phyloP scores from a whole-genome alignment of 2,113 vertebrate species.

The Ciconia stormi region DNA sequence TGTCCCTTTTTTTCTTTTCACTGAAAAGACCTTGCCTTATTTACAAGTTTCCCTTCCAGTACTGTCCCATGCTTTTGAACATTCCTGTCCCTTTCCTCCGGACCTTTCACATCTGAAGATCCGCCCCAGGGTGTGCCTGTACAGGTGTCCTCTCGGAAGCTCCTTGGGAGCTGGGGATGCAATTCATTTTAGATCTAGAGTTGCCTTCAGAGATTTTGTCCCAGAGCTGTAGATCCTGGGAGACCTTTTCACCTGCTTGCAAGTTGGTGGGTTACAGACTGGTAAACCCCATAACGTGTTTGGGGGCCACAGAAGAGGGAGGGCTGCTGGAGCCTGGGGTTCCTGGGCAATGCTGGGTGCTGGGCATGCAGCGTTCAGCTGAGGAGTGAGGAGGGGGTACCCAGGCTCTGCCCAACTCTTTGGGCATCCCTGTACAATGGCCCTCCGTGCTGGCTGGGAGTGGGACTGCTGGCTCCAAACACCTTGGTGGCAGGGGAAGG shows the following conservation, averaged over 20 bases:
- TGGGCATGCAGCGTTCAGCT: not conserved
- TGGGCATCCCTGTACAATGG: rapidly evolving
- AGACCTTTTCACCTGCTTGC: not conserved
- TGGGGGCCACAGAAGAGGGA: not conserved
- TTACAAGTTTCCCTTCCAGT: not conserved
- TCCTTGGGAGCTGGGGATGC: not conserved
- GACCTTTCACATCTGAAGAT: not conserved
- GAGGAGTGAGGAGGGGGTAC: not conserved
- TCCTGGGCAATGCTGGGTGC: not conserved
- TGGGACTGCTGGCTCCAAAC: not conserved
- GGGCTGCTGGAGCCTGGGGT: not conserved
- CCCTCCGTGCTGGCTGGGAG: not conserved
- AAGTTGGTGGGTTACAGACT: not conserved
- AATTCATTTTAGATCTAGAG: not conserved
- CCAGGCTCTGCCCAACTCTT: not conserved
- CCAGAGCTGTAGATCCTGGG: not conserved
- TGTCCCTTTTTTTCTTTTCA: not conserved
- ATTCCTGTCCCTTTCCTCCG: not conserved
- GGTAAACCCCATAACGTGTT: rapidly evolving
- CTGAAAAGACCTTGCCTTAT: not conserved
- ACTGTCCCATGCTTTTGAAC: not conserved
- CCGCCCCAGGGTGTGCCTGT: not conserved
- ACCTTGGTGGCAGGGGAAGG: rapidly evolving
- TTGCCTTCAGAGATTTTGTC: not conserved
- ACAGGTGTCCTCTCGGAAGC: rapidly evolving